Base-by-base conservation (phyloP, 2,888 invertebrate species). In the Conomelus anceps region DNA sequence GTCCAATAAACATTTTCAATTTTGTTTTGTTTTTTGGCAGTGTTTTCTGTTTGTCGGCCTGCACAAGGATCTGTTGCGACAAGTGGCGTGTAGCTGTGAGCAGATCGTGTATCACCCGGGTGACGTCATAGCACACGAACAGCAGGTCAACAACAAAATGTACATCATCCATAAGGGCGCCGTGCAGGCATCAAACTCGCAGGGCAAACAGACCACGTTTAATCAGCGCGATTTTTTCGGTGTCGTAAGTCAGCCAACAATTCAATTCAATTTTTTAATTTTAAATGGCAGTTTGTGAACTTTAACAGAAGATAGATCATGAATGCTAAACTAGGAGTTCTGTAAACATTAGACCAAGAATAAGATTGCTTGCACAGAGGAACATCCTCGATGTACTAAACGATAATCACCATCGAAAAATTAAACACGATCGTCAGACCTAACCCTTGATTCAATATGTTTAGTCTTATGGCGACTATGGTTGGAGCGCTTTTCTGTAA, bases 41-140 rank as follows among this genome's bases (percentile, higher is more conserved):
- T 24, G 24, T 26, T 86, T 86, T 23, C 86, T 86, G 24, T 86
- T 86, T 86, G 86, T 86, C 22, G 86, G 86, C 22, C 22, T 86
- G 29, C 86, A 86, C 24, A 86, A 24, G 24, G 86, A 86, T 23
- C 20, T 86, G 13, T 20, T 86, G 22, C 3, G 86, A 7, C 86
- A 86, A 24, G 22, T 86, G 22, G 22, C n/a, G 6, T 86, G 86
- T 23, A 13, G 23, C 24, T 23, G 86, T 23, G 29, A 86, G 24
- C 86, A 86, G 29, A 23, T 24, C 3, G 86, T 86, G 6, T 86
- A 17, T n/a, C 86, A 86, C n/a, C 86, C 86, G 24, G 26, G 26
- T 4, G 86, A 86, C 22, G n/a, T 86, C 9, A 86, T 86, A 0
- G 86, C 86, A 0, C 24, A 86, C 20, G 26, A 26, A 6, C 17